Base-by-base conservation (phyloP, 2,888 invertebrate species). In the Caenorhabditis parvicauda region DNA sequence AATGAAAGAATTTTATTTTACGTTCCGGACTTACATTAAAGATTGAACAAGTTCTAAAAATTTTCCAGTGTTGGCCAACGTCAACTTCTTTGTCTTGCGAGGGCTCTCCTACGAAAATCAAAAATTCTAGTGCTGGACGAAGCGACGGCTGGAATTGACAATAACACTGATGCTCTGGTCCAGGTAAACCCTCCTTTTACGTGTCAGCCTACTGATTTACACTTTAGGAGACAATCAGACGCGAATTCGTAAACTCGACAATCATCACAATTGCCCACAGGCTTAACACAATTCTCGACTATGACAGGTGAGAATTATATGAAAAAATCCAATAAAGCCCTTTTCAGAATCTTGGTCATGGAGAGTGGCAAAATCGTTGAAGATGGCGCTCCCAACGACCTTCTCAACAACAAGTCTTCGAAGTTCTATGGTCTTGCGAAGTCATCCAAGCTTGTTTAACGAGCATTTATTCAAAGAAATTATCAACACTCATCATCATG, bases 101-200 rank as follows among this genome's bases (percentile, higher is more conserved):
- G 84, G 50, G 82, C 84, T 12, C 70, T 84, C 43, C 75, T 84
- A 19, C 66, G 82, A 17, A 83, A 83, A 59, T 82, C 82, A 1
- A 63, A 60, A 51, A 56, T 75, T 0, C 74, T 86, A 24, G 89
- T 92, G 3, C 72, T 85, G 54, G 85, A 86, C 68, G 85, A 85
- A 72, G 85, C 85, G 2, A 86, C 85, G 2, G 84, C 85, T 2
- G 84, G 85, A 1, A 83, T 86, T 7, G 86, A 86, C 75, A 74
- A 84, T 25, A 83, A 84, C 70, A 86, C 85, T 0, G 85, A 86
- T 71, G 82, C 82, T n/a, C 76, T 85, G 32, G 85, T 86, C 58
- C 85, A 89, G 55, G 59, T 59, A 49, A 49, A 44, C n/a, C 9
- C 44, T 17, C 6, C 27, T 38, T 45, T 45, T 27, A 9, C 9